These are phyloP conservation scores for Melinopterus prodromus DNA, from an alignment of 2,888 invertebrate species.

Conservation along the genomic window DNA sequence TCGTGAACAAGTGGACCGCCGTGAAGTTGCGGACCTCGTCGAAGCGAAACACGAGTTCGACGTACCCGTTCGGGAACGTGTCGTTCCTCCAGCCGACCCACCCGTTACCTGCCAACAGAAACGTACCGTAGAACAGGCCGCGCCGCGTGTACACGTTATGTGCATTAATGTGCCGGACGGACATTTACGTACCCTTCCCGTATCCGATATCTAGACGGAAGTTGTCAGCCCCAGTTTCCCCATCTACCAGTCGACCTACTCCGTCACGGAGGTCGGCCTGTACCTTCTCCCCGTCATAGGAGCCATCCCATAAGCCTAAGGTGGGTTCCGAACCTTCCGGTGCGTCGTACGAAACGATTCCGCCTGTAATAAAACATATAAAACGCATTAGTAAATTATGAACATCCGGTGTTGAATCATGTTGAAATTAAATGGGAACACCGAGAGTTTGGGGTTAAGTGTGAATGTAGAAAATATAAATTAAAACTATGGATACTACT, in stretches of 20 bases:
- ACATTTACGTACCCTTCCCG: conserved; percentile 63
- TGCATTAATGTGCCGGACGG: conserved; percentile 32
- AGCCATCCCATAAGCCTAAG: conserved; percentile 67
- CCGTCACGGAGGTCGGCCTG: conserved; percentile 66
- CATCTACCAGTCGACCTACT: conserved; percentile 75
- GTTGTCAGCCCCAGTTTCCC: conserved; percentile 69
- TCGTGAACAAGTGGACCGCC: conserved; percentile 71
- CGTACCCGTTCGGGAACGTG: conserved; percentile 62
- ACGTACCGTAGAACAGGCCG: conserved; percentile 7
- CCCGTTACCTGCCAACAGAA: conserved; percentile 65
- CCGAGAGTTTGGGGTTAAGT: no score
- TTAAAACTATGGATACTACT: no score
- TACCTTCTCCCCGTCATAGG: conserved; percentile 69
- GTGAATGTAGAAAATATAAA: no score
- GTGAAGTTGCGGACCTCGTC: conserved; percentile 74
- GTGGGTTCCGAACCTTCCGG: conserved; percentile 64
- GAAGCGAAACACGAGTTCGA: conserved; percentile 77
- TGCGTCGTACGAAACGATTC: conserved; percentile 65
- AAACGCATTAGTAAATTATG: neutral
- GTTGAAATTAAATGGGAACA: neutral
- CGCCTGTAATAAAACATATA: conserved; percentile 59
- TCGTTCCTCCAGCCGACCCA: conserved; percentile 81
- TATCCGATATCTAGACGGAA: conserved; percentile 68
- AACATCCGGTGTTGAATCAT: neutral
- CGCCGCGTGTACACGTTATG: conserved; percentile 31